A percentile compares a stretch with the other conserved stretches of the same genome.
Evolutionary conservation across 2,113 vertebrate genomes (phyloP).

Genomic region (Orycteropus afer): DNA sequence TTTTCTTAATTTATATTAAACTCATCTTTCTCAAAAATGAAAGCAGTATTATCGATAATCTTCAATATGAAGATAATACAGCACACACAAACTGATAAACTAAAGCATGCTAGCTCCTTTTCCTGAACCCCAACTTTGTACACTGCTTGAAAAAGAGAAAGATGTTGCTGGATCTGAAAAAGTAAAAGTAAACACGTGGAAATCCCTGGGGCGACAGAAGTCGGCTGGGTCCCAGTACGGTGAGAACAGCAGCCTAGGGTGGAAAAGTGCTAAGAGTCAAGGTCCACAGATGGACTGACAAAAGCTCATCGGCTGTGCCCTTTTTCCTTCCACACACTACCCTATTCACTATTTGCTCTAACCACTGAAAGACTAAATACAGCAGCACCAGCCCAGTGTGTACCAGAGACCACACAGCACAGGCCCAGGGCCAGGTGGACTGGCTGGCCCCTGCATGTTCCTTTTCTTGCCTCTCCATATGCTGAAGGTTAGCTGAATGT

Average conservation of each 20-base stretch:
- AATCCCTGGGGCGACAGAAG: not conserved
- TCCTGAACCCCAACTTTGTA: not conserved
- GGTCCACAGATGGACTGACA: no score
- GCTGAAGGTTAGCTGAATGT: no score
- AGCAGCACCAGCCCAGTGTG: not conserved
- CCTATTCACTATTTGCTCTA: not conserved
- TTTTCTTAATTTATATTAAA: no score
- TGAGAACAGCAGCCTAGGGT: not conserved
- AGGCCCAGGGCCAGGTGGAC: not conserved
- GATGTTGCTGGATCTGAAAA: not conserved
- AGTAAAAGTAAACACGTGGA: not conserved
- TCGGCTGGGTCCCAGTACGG: rapidly evolving
- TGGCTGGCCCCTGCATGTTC: no score
- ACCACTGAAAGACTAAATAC: not conserved
- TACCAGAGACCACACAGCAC: not conserved
- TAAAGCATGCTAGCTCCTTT: no score
- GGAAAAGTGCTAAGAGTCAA: not conserved
- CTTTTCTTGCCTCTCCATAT: no score
- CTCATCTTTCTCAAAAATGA: no score
- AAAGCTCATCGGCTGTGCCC: not conserved
- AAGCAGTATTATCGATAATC: no score
- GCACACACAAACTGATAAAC: no score
- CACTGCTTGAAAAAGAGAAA: not conserved
- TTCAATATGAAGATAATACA: no score
- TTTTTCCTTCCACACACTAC: not conserved